Conservation (phyloP, 2,888 invertebrate genomes). For the Tenthredo distinguenda region DNA sequence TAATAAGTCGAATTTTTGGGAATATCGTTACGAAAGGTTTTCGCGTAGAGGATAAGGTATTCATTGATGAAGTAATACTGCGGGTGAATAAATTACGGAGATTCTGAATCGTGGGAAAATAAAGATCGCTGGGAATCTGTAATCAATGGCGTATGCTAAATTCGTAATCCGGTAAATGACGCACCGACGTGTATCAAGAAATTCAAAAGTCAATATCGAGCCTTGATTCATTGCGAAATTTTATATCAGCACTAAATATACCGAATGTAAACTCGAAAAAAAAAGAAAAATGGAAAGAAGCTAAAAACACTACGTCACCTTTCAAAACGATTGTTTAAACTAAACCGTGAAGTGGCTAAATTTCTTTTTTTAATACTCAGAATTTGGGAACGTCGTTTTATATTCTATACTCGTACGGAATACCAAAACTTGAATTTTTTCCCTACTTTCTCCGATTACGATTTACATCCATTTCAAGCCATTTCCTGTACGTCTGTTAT, state of each 20-base stretch:
- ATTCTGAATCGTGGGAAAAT: neutral
- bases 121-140: neutral
- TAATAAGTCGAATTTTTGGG: neutral
- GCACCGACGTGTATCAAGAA: neutral
- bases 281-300: neutral
- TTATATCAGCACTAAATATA: too few relatives aligned
- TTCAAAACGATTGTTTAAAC: neutral
- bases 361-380: neutral
- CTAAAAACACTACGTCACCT: neutral
- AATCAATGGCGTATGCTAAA: neutral
- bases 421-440: neutral
- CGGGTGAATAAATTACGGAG: neutral
- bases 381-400: neutral
- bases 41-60: neutral
- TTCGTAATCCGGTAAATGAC: neutral
- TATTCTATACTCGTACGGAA: neutral
- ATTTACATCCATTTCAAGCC: neutral
- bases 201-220: neutral
- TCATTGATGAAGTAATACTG: neutral
- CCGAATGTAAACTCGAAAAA: neutral
- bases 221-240: neutral
- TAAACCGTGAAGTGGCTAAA: neutral
- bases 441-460: neutral
- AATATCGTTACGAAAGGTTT: neutral
- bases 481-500: conserved; percentile 6